Evolutionary conservation across 1,140 invertebrate species (phyloP), one percentile per base, ranked within the genome.

Genomic region (Drosophila triauraria): DNA sequence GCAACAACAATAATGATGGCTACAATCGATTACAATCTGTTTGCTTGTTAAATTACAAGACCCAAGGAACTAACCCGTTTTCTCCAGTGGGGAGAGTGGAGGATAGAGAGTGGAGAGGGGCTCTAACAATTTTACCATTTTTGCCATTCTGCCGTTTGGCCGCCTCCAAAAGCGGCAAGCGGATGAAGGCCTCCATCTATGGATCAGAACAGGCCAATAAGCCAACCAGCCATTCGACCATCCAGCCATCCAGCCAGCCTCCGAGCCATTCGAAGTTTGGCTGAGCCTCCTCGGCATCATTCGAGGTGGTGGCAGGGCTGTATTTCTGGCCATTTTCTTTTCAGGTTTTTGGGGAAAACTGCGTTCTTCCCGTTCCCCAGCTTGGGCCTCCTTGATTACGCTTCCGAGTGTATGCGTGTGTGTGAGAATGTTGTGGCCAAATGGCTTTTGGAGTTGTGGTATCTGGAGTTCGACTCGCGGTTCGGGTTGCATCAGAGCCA

Each of bases 1-100:
- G 47, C 67, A 48, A 54, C 54, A 76, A 62, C 69, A 42, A 48
- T 75, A 75, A 61, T 63, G 62, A 50, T 59, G 63, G 57, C 64
- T 57, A 72, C 85, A 87, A 85, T 87, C 81, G 84, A 87, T 87
- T 90, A 90, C 84, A 87, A 87, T 87, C 85, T 81, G 85, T 77
- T 75, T 78, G 85, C 84, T 87, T 90, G 84, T 87, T 87, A 85
- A 90, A 78, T 81, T 81, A 80, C 84, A 85, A 87, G 80, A 78
- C 75, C 80, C 64, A 67, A 82, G 69, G 50, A 82, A 72, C 57
- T 59, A 87, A 82, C 83, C 76, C 75, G 83, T 83, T 86, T 76
- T 69, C 56, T 40, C 46, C 42, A 46, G 15, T 17, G 17, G 8
- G 17, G 40, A 17, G 23, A 63, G 32, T 54, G 54, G 58, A 20